phyloP scores from a whole-genome alignment of 2,797 vertebrate species.

The Acropternis orthonyx region DNA sequence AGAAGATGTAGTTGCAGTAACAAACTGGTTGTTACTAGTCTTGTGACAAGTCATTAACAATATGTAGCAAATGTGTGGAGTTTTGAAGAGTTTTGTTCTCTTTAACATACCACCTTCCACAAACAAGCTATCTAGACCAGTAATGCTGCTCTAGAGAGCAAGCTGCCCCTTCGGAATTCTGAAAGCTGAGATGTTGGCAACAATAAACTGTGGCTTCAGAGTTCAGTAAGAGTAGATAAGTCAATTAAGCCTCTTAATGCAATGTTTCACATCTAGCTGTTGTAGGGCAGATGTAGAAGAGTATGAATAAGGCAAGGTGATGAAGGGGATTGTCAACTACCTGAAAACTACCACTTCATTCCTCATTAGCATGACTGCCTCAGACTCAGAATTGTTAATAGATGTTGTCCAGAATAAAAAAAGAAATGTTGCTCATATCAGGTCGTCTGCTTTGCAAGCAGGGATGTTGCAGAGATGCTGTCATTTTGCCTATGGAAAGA shows the following conservation, averaged over 20 bases:
- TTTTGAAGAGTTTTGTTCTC: not conserved
- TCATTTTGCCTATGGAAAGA: not conserved
- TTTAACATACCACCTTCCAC: not conserved
- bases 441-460: not conserved
- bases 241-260: not conserved
- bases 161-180: not conserved
- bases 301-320: not conserved
- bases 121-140: not conserved
- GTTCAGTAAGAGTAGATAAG: not conserved
- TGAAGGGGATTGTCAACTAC: not conserved
- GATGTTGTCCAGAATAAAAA: not conserved
- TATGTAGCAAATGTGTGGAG: rapidly evolving
- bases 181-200: not conserved
- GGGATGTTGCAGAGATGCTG: not conserved
- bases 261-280: not conserved
- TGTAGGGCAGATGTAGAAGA: not conserved
- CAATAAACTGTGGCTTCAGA: not conserved
- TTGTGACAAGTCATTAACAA: not conserved
- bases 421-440: not conserved
- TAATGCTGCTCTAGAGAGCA: not conserved
- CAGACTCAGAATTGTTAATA: not conserved
- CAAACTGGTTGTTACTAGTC: not conserved
- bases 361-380: not conserved
- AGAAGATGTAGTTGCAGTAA: not conserved
- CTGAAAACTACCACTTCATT: not conserved